These are phyloP conservation scores for Setipinna tenuifilis DNA, from an alignment of 2,797 vertebrate genomes.

Conservation along the genomic window DNA sequence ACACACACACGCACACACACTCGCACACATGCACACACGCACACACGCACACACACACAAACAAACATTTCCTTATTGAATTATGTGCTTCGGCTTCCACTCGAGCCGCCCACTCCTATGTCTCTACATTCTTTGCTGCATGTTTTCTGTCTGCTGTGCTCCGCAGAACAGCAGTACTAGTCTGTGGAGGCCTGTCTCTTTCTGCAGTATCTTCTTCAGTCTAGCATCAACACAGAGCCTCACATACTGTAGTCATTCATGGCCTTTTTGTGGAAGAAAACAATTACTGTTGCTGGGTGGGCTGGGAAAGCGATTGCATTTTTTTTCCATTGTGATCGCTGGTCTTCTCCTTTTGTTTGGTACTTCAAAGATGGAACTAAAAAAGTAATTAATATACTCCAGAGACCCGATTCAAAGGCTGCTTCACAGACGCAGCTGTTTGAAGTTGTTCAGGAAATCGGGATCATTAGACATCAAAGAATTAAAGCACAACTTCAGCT, in stretches of 20 bases:
- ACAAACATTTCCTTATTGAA: constrained; percentile 49
- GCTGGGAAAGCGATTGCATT: constrained; percentile 4
- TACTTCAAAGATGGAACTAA: constrained; percentile 39
- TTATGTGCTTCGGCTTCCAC: constrained; percentile 37
- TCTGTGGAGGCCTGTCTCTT: not conserved
- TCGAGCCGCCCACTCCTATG: not conserved
- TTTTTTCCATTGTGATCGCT: constrained; percentile 37
- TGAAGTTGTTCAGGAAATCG: constrained; percentile 53
- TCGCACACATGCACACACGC: not conserved
- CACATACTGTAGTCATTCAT: not conserved
- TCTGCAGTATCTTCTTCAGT: not conserved
- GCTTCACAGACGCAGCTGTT: constrained; percentile 42
- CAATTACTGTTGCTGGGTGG: constrained; percentile 2
- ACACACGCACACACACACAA: not conserved
- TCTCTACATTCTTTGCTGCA: not conserved
- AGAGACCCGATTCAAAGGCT: constrained; percentile 38
- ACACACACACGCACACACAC: constrained; percentile 1
- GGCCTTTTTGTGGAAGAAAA: not conserved
- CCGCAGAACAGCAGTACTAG: not conserved
- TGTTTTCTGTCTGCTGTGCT: not conserved
- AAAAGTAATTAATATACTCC: constrained; percentile 45
- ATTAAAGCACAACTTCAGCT: constrained; percentile 24
- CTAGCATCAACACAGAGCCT: not conserved
- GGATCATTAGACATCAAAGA: constrained; percentile 55
- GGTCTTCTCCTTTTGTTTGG: constrained; percentile 36